phyloP scores from a whole-genome alignment of 2,888 invertebrate species.

The Dexiosoma caninum region DNA sequence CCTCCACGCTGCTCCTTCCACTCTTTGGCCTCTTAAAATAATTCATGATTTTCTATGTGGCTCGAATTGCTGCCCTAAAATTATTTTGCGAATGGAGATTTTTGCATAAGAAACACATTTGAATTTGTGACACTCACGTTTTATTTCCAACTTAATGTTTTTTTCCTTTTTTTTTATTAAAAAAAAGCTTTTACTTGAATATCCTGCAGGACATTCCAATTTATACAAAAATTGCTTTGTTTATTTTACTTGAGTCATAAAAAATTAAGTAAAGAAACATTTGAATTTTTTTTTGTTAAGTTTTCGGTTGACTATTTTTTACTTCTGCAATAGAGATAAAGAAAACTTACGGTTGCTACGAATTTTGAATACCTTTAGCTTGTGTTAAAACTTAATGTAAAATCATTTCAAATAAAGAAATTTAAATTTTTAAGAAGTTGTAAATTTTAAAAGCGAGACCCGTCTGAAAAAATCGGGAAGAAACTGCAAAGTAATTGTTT shows the following conservation, averaged over 20 bases:
- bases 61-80: constrained; percentile 42
- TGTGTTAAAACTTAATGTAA: too few species aligned
- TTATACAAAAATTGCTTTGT: constrained; percentile 47
- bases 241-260: constrained; percentile 42
- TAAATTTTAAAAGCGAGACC: too few species aligned
- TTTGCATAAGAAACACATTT: constrained; percentile 62
- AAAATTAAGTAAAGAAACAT: neutral
- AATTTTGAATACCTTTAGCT: neutral
- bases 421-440: too few species aligned
- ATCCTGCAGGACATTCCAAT: constrained; percentile 47
- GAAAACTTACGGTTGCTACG: neutral
- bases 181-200: neutral
- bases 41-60: constrained; percentile 3
- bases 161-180: neutral
- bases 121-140: constrained; percentile 63
- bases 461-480: too few species aligned
- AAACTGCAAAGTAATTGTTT: too few species aligned
- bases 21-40: neutral
- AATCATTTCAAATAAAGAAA: too few species aligned
- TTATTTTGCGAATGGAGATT: constrained; percentile 53
- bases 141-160: constrained; percentile 45
- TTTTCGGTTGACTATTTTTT: neutral
- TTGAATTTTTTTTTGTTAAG: neutral
- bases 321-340: neutral
- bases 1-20: neutral